phyloP scores from a whole-genome alignment of 2,888 invertebrate species.

The Ligdia adustata region DNA sequence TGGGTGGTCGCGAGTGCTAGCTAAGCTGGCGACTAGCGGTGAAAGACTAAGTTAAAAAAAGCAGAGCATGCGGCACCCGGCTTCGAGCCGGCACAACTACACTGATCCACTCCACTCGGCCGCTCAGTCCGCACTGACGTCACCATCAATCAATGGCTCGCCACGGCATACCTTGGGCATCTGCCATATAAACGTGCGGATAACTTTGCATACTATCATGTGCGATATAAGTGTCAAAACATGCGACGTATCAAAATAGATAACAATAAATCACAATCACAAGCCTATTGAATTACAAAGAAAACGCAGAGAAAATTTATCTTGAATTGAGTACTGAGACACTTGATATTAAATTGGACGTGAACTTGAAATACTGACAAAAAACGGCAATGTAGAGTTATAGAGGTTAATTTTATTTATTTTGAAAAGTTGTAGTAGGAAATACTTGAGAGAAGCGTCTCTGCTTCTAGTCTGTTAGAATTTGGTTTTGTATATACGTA shows the following conservation, averaged over 20 bases:
- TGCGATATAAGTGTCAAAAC: conserved; percentile 8
- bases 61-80: not conserved
- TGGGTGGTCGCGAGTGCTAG: conserved; percentile 36
- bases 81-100: not conserved
- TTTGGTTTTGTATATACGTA: too few species aligned
- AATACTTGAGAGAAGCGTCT: too few species aligned
- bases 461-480: too few species aligned
- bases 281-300: not conserved
- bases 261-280: conserved; percentile 8
- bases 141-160: conserved; percentile 55
- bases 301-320: too few species aligned
- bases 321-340: too few species aligned
- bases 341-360: not conserved
- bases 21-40: conserved; percentile 34
- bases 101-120: conserved; percentile 14
- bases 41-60: conserved; percentile 8
- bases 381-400: not conserved
- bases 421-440: too few species aligned
- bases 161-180: conserved; percentile 47
- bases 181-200: conserved; percentile 33
- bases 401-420: not conserved
- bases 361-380: not conserved
- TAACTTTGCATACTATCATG: conserved; percentile 25
- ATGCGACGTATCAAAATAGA: conserved; percentile 3
- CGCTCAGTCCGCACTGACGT: conserved; percentile 36